Conservation (phyloP, 2,113 vertebrate species). For the Calidris pugnax region DNA sequence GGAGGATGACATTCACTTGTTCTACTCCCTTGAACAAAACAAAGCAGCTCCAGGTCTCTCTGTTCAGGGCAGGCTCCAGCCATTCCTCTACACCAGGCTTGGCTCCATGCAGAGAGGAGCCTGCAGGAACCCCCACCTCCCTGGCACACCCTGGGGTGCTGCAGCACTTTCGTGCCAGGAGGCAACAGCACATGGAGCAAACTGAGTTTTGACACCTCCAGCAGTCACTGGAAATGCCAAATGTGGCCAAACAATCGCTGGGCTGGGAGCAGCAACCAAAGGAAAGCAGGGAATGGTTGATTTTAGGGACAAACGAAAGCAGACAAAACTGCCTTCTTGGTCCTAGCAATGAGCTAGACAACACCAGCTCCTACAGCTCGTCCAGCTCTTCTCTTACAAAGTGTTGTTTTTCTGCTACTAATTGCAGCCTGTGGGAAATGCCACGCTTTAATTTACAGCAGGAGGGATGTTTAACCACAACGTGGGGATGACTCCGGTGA, state of each 20-base stretch:
- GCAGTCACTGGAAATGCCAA: not conserved
- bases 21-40: not conserved
- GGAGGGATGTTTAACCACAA: not conserved
- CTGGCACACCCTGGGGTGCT: accelerated
- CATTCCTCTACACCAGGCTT: not conserved
- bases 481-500: not conserved
- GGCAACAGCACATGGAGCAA: not conserved
- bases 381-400: not conserved
- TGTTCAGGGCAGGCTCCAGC: not conserved
- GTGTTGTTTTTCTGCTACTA: not conserved
- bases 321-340: not conserved
- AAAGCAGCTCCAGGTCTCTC: not conserved
- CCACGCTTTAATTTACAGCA: not conserved
- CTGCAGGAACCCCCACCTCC: not conserved
- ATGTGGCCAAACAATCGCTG: not conserved
- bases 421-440: not conserved
- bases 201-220: not conserved
- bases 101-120: not conserved
- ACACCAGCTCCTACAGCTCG: not conserved
- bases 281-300: not conserved
- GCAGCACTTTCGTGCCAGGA: not conserved
- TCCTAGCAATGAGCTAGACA: not conserved
- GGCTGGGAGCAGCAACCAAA: not conserved
- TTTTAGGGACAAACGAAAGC: not conserved
- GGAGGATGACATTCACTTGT: not conserved